Evolutionary conservation across 1,140 invertebrate species (phyloP), one percentile per base, ranked within the genome.

Genomic region (Lepeophtheirus salmonis): DNA sequence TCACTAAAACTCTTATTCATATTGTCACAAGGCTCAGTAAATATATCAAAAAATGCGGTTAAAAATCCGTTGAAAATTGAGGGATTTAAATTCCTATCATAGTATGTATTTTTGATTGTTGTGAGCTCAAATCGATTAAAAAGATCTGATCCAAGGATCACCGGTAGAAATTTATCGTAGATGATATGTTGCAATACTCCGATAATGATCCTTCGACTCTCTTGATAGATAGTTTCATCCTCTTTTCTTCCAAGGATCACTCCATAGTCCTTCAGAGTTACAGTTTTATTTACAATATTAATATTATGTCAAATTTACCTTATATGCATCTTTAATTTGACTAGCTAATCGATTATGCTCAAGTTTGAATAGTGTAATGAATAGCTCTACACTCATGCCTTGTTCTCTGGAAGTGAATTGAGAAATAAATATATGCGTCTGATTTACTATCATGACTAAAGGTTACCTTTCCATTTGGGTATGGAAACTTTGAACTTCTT

Each of bases 81-180:
- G 30, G 30, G 30, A 41, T 41, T 41, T 41, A 41, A 10, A n/a
- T 41, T 41, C n/a, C 30, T 41, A n/a, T 41, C 30, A n/a, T 41
- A 41, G 30, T 41, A 41, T 6, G 30, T 41, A n/a, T 41, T 41
- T n/a, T 41, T 41, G 6, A 10, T 41, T 6, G 30, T 10, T 6
- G 30, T 10, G 6, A 41, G 30, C 30, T 41, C 30, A n/a, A 41
- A 41, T 41, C n/a, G 30, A 41, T 41, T 10, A n/a, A 10, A 41
- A n/a, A n/a, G 6, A 41, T 41, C n/a, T 6, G 30, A 41, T 16
- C 75, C 73, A 1, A 78, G 66, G 12, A 78, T 66, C 6, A 71
- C 65, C 2, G 77, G 77, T 0, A 79, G 67, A 56, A 74, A 76
- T 64, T 79, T 77, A 6, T 68, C 70, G 64, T 76, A 77, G 1